Evolutionary conservation across 92 coral and sea anemone species (phyloP).

Genomic region (Micromussa lordhowensis): DNA sequence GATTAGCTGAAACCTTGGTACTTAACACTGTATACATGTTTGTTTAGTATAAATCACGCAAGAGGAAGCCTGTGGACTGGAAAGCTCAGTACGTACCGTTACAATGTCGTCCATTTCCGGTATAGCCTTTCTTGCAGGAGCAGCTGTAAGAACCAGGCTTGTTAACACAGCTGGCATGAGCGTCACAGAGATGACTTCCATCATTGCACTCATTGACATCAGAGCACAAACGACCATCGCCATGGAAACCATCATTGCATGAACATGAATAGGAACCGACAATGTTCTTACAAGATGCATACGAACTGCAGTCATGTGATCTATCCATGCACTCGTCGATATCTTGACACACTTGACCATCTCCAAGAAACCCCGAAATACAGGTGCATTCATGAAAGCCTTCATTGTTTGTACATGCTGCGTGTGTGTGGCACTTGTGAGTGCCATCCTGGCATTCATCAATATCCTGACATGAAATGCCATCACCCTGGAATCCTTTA

Average conservation of each 20-base stretch:
- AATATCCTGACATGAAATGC: not conserved
- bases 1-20: no score
- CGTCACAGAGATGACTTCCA: conserved; percentile 1
- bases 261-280: not conserved
- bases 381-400: not conserved
- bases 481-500: not conserved
- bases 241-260: not conserved
- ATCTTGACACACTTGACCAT: no score
- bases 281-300: not conserved
- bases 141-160: conserved; percentile 23
- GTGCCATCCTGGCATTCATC: conserved; percentile 4
- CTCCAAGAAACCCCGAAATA: no score
- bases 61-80: not conserved
- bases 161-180: conserved; percentile 25
- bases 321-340: no score
- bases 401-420: not conserved
- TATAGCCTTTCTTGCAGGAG: conserved; percentile 10
- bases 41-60: no score
- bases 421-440: not conserved
- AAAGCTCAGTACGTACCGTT: not conserved
- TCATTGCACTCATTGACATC: conserved; percentile 36
- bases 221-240: not conserved
- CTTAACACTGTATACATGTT: no score
- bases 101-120: conserved; percentile 20
- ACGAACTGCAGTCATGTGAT: no score